Percentiles rank a stretch among this genome's conserved stretches.
phyloP scores from a whole-genome alignment of 2,797 vertebrate genomes.

The Steatocranus sp. region DNA sequence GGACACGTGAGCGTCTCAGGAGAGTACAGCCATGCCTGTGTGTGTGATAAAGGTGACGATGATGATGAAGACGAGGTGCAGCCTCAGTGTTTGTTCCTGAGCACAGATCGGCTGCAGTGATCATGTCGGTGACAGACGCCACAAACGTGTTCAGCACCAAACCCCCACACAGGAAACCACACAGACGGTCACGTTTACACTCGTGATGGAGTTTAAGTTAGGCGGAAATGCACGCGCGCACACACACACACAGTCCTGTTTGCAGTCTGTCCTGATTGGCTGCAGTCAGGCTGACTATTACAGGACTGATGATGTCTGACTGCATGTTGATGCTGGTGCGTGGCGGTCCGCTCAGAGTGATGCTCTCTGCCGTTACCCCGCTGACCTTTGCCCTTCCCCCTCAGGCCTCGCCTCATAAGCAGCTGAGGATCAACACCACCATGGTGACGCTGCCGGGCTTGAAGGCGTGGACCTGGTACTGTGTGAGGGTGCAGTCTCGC shows the following conservation, averaged over 20 bases:
- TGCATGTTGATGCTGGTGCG: not conserved
- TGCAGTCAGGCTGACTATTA: not conserved
- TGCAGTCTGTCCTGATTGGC: not conserved
- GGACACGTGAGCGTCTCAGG: not conserved
- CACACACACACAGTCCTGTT: not conserved
- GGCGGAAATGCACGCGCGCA: no score
- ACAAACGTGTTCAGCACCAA: not conserved
- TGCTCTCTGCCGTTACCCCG: not conserved
- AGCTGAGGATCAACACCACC: not conserved
- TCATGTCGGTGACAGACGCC: fast-evolving
- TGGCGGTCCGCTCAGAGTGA: not conserved
- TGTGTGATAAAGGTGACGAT: not conserved
- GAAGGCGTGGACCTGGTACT: constrained; percentile 65
- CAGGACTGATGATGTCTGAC: not conserved
- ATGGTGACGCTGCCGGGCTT: constrained; percentile 45
- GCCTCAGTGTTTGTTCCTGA: not conserved
- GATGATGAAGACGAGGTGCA: not conserved
- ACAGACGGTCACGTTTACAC: not conserved
- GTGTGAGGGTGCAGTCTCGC: constrained; percentile 52
- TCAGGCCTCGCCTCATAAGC: not conserved
- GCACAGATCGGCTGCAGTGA: not conserved
- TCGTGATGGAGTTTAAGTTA: not conserved
- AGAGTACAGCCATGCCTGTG: not conserved
- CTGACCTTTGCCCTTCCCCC: not conserved
- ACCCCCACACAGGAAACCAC: not conserved